Evolutionary conservation across 2,113 vertebrate species (phyloP).

Genomic region (Nyctereutes procyonoides): DNA sequence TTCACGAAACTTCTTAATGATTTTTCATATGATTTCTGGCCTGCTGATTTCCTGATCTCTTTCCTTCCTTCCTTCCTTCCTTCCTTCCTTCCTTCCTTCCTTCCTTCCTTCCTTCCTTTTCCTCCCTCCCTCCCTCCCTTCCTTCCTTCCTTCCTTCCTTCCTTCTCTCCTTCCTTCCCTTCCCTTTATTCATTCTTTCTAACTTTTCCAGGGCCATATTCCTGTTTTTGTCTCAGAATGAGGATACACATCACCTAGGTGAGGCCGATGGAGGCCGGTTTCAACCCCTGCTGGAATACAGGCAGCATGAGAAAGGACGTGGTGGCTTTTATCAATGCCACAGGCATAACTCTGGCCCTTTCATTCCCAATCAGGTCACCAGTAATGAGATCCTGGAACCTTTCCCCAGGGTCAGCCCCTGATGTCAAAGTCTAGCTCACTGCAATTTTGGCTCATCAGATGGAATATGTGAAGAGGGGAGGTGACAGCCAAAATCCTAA

Average conservation of each 20-base stretch:
- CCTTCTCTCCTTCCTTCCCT: not conserved
- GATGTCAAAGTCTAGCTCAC: not conserved
- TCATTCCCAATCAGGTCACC: slow-evolving; percentile 72
- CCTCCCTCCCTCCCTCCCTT: too few relatives aligned
- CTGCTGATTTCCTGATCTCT: not conserved
- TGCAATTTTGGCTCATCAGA: slow-evolving; percentile 57
- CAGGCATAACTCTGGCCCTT: slow-evolving; percentile 31
- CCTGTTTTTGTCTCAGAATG: not conserved
- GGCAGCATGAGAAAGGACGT: not conserved
- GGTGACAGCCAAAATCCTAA: slow-evolving; percentile 57
- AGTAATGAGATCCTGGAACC: slow-evolving; percentile 67
- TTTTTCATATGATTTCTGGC: not conserved
- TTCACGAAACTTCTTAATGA: not conserved
- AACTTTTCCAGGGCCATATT: not conserved
- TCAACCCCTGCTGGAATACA: not conserved
- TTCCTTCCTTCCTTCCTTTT: not conserved
- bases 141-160: not conserved
- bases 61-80: not conserved
- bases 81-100: too few relatives aligned
- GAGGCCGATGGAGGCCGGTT: not conserved
- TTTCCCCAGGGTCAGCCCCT: slow-evolving; percentile 59
- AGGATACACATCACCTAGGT: accelerated
- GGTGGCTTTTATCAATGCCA: slow-evolving; percentile 31
- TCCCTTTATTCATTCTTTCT: not conserved
- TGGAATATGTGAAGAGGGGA: not conserved